These are phyloP conservation scores for Xylota segnis DNA, from an alignment of 2,888 invertebrate species.

Conservation along the genomic window DNA sequence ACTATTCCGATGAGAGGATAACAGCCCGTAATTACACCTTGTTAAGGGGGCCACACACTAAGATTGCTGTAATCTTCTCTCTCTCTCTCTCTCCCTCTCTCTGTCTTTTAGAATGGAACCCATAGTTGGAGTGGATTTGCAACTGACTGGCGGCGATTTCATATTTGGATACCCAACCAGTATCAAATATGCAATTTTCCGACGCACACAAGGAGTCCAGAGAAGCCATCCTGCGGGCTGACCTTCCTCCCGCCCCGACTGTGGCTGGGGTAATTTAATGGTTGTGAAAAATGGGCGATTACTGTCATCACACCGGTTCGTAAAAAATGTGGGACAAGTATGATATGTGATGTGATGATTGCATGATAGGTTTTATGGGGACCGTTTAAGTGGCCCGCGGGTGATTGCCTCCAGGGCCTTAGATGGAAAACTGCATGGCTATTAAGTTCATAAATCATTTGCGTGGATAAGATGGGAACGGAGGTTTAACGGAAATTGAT, in stretches of 20 bases:
- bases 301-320: slow-evolving; percentile 72
- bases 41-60: slow-evolving; percentile 81
- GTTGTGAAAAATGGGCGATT: slow-evolving; percentile 76
- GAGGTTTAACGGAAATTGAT: background rate
- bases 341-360: slow-evolving; percentile 74
- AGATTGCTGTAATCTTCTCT: slow-evolving; percentile 70
- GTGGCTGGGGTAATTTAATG: slow-evolving; percentile 64
- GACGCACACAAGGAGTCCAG: background rate
- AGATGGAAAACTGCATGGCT: background rate
- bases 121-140: background rate
- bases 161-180: slow-evolving; percentile 51
- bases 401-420: slow-evolving; percentile 26
- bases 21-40: slow-evolving; percentile 84
- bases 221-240: slow-evolving; percentile 31
- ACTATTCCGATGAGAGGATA: slow-evolving; percentile 83
- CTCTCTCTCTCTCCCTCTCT: too few relatives aligned
- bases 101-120: too few relatives aligned
- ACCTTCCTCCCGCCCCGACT: background rate
- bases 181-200: slow-evolving; percentile 57
- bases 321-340: slow-evolving; percentile 63
- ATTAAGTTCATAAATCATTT: slow-evolving; percentile 50
- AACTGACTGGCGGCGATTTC: slow-evolving; percentile 39
- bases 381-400: slow-evolving; percentile 49
- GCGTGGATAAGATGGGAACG: background rate
- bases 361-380: slow-evolving; percentile 61